phyloP scores from a whole-genome alignment of 2,797 vertebrate genomes.

The Parauchenoglanis ngamensis region DNA sequence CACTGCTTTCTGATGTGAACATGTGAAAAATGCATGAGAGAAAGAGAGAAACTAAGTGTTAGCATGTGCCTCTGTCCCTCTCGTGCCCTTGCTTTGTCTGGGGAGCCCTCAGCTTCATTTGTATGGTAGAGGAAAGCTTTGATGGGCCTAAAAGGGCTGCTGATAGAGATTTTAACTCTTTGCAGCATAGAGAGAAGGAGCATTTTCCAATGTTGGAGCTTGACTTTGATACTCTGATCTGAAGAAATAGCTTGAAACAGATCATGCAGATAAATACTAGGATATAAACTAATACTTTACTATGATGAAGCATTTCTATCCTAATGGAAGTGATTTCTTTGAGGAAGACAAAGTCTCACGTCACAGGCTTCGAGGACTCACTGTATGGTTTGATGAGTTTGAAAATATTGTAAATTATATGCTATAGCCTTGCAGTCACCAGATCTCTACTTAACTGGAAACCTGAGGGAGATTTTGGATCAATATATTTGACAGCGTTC shows the following conservation, averaged over 20 bases:
- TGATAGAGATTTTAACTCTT: conserved; percentile 10
- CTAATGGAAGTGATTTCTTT: background rate
- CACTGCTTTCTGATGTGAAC: conserved; percentile 65
- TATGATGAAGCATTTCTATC: background rate
- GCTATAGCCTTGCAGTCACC: background rate
- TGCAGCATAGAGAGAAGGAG: background rate
- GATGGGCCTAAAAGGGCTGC: background rate
- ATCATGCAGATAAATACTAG: conserved; percentile 19
- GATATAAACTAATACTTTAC: background rate
- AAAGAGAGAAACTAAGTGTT: conserved; percentile 52
- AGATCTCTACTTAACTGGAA: background rate
- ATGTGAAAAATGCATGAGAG: conserved; percentile 73
- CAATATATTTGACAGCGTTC: background rate
- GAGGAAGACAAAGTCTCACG: background rate
- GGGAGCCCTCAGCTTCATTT: conserved; percentile 19
- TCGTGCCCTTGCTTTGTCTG: background rate
- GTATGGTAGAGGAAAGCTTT: conserved; percentile 29
- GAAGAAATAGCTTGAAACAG: background rate
- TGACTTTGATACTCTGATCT: conserved; percentile 10
- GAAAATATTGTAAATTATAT: background rate
- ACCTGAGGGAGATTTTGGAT: background rate
- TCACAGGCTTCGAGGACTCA: background rate
- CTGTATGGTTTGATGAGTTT: background rate
- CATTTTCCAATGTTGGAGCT: background rate
- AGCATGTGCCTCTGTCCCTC: conserved; percentile 32